Evolutionary conservation across 2,888 invertebrate species (phyloP).

Genomic region (Ochlodes sylvanus): DNA sequence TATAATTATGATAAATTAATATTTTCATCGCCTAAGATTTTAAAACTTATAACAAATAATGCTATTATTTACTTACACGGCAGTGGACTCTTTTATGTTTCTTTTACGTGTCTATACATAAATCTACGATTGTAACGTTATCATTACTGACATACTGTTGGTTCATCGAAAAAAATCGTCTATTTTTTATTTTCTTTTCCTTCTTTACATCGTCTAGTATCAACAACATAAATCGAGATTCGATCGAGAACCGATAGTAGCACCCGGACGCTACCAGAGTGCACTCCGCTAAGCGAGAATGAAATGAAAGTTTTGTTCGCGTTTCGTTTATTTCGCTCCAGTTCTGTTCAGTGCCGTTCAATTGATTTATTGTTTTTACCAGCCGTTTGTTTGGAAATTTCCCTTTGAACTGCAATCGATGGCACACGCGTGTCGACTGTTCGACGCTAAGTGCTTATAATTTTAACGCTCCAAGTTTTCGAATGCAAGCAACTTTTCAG

Average conservation of each 20-base stretch:
- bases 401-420: conserved; percentile 60
- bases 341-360: conserved; percentile 56
- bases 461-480: background rate
- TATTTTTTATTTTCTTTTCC: too few relatives aligned
- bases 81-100: too few relatives aligned
- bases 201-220: too few relatives aligned
- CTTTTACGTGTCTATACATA: too few relatives aligned
- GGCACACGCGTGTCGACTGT: conserved; percentile 24
- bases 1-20: too few relatives aligned
- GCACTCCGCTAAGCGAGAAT: conserved; percentile 66
- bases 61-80: too few relatives aligned
- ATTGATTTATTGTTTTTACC: conserved; percentile 74
- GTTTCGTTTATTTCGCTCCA: conserved; percentile 69
- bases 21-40: too few relatives aligned
- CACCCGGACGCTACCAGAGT: conserved; percentile 60
- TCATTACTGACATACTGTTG: too few relatives aligned
- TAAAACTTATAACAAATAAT: too few relatives aligned
- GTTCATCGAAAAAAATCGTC: too few relatives aligned
- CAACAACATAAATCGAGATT: background rate
- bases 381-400: conserved; percentile 60
- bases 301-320: conserved; percentile 76
- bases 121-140: too few relatives aligned
- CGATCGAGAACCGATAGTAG: conserved; percentile 54
- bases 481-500: too few relatives aligned
- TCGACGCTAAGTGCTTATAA: conserved; percentile 20